Percentiles rank a stretch among this genome's conserved stretches.
These are phyloP conservation scores for Fulica atra DNA, from an alignment of 2,113 vertebrate genomes.

Conservation along the genomic window DNA sequence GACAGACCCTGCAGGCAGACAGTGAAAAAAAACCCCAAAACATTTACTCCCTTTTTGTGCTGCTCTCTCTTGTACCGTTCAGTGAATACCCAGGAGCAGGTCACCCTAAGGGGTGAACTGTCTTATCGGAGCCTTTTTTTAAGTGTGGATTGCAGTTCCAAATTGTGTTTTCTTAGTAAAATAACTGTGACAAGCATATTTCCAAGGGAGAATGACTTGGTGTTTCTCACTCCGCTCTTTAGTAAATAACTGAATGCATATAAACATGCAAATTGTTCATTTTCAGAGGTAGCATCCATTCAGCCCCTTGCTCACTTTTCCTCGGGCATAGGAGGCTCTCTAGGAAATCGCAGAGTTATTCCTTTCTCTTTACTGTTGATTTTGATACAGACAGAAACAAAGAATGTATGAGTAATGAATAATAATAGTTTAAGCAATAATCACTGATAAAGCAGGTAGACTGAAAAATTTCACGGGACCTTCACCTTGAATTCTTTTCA, in stretches of 20 bases:
- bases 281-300: not conserved
- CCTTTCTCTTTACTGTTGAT: not conserved
- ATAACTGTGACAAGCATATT: not conserved
- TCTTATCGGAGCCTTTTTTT: not conserved
- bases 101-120: not conserved
- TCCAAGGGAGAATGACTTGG: not conserved
- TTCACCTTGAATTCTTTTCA: not conserved
- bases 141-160: not conserved
- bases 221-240: not conserved
- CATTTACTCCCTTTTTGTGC: not conserved
- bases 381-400: not conserved
- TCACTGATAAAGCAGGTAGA: not conserved
- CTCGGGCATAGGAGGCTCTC: not conserved
- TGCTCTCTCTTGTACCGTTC: not conserved
- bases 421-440: not conserved
- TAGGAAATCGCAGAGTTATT: not conserved
- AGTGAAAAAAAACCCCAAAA: not conserved
- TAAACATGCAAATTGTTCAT: rapidly evolving
- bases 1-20: not conserved
- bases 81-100: not conserved
- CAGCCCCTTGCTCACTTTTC: not conserved
- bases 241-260: not conserved
- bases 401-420: not conserved
- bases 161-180: not conserved
- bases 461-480: not conserved